These are phyloP conservation scores for Megaustenia siamemsis DNA, from an alignment of 2,888 invertebrate genomes.

Conservation along the genomic window DNA sequence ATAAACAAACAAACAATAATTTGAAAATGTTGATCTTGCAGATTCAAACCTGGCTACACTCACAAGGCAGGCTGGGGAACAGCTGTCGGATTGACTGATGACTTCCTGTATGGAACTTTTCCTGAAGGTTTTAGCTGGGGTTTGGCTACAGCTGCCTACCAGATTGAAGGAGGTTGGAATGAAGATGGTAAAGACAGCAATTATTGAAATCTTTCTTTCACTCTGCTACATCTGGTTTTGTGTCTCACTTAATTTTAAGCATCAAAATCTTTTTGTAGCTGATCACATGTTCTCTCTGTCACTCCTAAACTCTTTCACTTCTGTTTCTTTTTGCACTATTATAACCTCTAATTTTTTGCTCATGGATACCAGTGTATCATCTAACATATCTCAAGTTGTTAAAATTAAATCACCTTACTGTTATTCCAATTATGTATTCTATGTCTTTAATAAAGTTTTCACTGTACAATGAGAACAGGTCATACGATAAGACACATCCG, in stretches of 20 bases:
- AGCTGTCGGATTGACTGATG: constrained; percentile 60
- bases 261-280: neutral
- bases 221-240: neutral
- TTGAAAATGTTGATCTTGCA: neutral
- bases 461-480: too few species aligned
- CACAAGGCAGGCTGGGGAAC: constrained; percentile 67
- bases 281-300: neutral
- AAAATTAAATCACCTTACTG: too few species aligned
- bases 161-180: constrained; percentile 85
- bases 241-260: too few species aligned
- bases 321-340: neutral
- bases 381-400: too few species aligned
- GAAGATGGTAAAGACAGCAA: constrained; percentile 80
- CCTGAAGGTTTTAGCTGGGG: constrained; percentile 74
- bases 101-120: constrained; percentile 67
- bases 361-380: too few species aligned
- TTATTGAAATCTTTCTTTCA: neutral
- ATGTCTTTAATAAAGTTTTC: too few species aligned
- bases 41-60: constrained; percentile 59
- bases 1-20: too few species aligned
- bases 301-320: neutral
- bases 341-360: too few species aligned
- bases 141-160: constrained; percentile 83
- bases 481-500: too few species aligned
- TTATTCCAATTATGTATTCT: too few species aligned